Conservation (phyloP, 1,140 invertebrate species). For the Armadillidium nasatum region DNA sequence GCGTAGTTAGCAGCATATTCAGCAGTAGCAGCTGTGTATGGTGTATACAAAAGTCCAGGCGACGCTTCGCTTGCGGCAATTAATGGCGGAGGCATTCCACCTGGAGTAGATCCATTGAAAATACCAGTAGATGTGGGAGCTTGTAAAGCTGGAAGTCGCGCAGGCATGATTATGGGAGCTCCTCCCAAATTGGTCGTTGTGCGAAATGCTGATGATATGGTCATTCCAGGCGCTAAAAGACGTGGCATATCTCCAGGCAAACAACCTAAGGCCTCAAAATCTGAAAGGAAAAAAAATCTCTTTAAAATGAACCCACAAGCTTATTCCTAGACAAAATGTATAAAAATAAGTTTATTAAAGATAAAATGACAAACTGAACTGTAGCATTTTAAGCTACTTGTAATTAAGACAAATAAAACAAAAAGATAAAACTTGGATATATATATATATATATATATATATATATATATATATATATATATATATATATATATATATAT, state of each 20-base stretch:
- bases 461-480: too few relatives aligned
- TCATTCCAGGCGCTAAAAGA: conserved; percentile 53
- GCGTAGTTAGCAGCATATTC: conserved; percentile 73
- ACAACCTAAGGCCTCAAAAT: conserved; percentile 51
- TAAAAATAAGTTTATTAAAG: too few relatives aligned
- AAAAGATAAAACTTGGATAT: too few relatives aligned
- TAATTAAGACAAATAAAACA: too few relatives aligned
- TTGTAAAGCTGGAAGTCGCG: conserved; percentile 61
- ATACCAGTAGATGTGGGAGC: conserved; percentile 64
- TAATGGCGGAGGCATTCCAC: conserved; percentile 59
- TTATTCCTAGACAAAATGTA: too few relatives aligned
- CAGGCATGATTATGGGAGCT: conserved; percentile 80
- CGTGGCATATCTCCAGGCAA: conserved; percentile 55
- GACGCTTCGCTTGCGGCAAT: conserved; percentile 60
- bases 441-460: too few relatives aligned
- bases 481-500: too few relatives aligned
- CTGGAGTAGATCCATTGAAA: conserved; percentile 63
- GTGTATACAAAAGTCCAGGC: conserved; percentile 66
- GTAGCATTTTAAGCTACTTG: too few relatives aligned
- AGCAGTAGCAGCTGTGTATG: conserved; percentile 59
- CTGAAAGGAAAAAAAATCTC: conserved; percentile 23
- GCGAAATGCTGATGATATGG: conserved; percentile 35
- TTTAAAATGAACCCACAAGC: too few relatives aligned
- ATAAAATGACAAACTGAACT: too few relatives aligned
- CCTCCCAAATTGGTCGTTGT: conserved; percentile 59